Base-by-base conservation (phyloP, 2,888 invertebrate species). In the Ochropleura leucogaster region DNA sequence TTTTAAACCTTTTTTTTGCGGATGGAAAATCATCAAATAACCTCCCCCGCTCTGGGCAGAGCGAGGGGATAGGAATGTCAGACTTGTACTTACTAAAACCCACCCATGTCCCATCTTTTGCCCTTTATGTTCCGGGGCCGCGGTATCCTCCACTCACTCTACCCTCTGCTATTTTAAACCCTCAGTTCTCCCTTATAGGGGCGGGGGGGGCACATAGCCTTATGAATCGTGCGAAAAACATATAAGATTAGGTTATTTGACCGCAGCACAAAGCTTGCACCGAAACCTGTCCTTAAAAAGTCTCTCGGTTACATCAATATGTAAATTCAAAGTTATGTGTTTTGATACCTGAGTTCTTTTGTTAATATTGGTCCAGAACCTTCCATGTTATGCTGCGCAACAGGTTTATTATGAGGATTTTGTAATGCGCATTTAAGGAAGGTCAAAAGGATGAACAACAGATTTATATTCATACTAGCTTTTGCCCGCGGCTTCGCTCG, bases 271-370 rank as follows among this genome's bases (percentile, higher is more conserved):
- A 18, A 60, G 1, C 18, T 69, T 79, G 64, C 67, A 57, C 40
- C 57, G 55, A 72, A 76, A 82, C 84, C 65, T 40, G 82, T 82
- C 30, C 18, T 20, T 53, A 67, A 74, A 30, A 73, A 51, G 59
- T 42, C 67, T 62, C 80, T 57, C 20, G 0, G 46, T 59, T 63
- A 42, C 68, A 51, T 64, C 51, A 16, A 57, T 14, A 77, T 76
- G 59, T 40, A 60, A 71, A 72, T 82, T 65, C 6, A 51, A 71
- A 30, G 65, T 68, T 14, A 64, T 10, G 57, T 69, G 0, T 44
- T 63, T 40, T 40, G 14, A 68, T 55, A 55, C 60, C 5, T 20
- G 47, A 53, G 9, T 72, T 44, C 14, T 66, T 72, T 65, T 77
- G 8, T 47, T 40, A 5, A 47, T 10, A n/a, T 53, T 72, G 6